Conservation (phyloP, 1,140 invertebrate species). For the Globodera ellingtonae region DNA sequence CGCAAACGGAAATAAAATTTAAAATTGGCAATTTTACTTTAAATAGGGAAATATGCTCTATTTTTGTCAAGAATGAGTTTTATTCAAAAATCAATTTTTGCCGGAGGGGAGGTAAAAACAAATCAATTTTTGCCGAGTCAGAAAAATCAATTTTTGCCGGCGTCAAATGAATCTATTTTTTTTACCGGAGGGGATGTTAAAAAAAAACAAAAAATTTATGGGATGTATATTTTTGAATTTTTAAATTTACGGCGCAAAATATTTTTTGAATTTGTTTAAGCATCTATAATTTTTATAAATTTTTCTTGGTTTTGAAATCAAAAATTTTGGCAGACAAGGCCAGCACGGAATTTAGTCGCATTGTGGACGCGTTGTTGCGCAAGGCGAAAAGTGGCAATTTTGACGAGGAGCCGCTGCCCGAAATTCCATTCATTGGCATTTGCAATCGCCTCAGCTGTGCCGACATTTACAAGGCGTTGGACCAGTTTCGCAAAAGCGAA, state of each 20-base stretch:
- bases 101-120: too few species aligned
- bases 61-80: too few species aligned
- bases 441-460: slow-evolving; percentile 63
- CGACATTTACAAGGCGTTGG: slow-evolving; percentile 64
- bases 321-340: neutral
- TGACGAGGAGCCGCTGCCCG: slow-evolving; percentile 61
- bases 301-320: neutral
- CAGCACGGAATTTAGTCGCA: slow-evolving; percentile 54
- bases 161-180: too few species aligned
- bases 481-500: slow-evolving; percentile 60
- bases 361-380: slow-evolving; percentile 55
- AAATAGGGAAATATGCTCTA: too few species aligned
- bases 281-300: slow-evolving; percentile 22
- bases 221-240: too few species aligned
- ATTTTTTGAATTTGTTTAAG: neutral
- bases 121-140: too few species aligned
- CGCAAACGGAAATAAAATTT: slow-evolving; percentile 14
- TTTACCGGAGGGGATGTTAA: too few species aligned
- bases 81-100: too few species aligned
- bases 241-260: too few species aligned
- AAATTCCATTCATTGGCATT: slow-evolving; percentile 63
- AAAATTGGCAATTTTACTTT: too few species aligned
- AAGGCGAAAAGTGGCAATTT: slow-evolving; percentile 58
- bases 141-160: too few species aligned
- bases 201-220: too few species aligned